phyloP scores from a whole-genome alignment of 1,140 invertebrate species.

The honey bee (Apis mellifera) region Amel_HAv3.1 CM009943.2:2710001-2710500 shows the following conservation, averaged over 20 bases:
- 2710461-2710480: slow-evolving; percentile 54
- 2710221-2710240: too few relatives aligned
- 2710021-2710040: too few relatives aligned
- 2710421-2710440: slow-evolving; percentile 75
- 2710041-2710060: too few relatives aligned
- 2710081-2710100: too few relatives aligned
- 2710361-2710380: slow-evolving; percentile 76
- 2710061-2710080: too few relatives aligned
- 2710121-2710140: too few relatives aligned
- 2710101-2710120: too few relatives aligned
- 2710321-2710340: slow-evolving; percentile 69
- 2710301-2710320: slow-evolving; percentile 30
- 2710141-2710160: too few relatives aligned
- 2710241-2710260: not conserved
- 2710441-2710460: slow-evolving; percentile 39
- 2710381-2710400: slow-evolving; percentile 77
- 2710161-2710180: too few relatives aligned
- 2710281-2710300: slow-evolving; percentile 4
- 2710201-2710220: too few relatives aligned
- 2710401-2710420: slow-evolving; percentile 79
- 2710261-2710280: not conserved
- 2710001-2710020: too few relatives aligned
- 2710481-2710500: slow-evolving; percentile 29
- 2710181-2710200: too few relatives aligned
- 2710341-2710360: slow-evolving; percentile 60